These are phyloP conservation scores for Ceramica pisi DNA, from an alignment of 2,888 invertebrate genomes.

Conservation along the genomic window DNA sequence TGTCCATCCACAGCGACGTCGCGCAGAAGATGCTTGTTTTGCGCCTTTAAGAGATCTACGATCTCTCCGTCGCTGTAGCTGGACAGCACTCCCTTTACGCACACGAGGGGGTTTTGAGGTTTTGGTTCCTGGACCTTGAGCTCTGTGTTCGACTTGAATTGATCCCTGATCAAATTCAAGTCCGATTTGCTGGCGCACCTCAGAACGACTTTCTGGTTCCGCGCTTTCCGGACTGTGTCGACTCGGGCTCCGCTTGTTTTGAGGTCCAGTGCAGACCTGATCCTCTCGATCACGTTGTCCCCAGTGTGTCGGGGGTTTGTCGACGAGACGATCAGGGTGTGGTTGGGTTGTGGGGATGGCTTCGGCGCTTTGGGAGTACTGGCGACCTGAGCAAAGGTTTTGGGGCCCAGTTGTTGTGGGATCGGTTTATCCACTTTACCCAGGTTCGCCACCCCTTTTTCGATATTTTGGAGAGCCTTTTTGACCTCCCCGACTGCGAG, in stretches of 20 bases:
- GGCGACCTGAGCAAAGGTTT: constrained; percentile 8
- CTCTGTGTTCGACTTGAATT: too few relatives aligned
- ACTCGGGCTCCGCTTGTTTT: not conserved
- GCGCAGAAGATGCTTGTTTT: too few relatives aligned
- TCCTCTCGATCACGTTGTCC: constrained; percentile 6
- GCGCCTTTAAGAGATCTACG: too few relatives aligned
- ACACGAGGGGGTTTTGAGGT: too few relatives aligned
- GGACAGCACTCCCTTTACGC: too few relatives aligned
- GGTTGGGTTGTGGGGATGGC: not conserved
- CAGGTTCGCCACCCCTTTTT: not conserved
- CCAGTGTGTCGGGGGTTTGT: not conserved
- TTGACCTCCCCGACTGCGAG: not conserved
- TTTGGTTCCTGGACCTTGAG: too few relatives aligned
- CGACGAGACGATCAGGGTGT: constrained; percentile 5
- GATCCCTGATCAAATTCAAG: too few relatives aligned
- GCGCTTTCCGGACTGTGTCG: constrained; percentile 3
- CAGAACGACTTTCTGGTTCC: constrained; percentile 5
- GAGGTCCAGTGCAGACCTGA: not conserved
- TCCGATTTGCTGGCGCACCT: too few relatives aligned
- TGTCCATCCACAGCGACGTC: too few relatives aligned
- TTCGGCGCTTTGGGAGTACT: not conserved
- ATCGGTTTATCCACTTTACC: not conserved
- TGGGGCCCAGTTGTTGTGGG: not conserved
- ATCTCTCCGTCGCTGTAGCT: too few relatives aligned
- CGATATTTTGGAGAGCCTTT: not conserved